Conservation (phyloP, 2,113 vertebrate species). For the Pomatorhinus ruficollis region DNA sequence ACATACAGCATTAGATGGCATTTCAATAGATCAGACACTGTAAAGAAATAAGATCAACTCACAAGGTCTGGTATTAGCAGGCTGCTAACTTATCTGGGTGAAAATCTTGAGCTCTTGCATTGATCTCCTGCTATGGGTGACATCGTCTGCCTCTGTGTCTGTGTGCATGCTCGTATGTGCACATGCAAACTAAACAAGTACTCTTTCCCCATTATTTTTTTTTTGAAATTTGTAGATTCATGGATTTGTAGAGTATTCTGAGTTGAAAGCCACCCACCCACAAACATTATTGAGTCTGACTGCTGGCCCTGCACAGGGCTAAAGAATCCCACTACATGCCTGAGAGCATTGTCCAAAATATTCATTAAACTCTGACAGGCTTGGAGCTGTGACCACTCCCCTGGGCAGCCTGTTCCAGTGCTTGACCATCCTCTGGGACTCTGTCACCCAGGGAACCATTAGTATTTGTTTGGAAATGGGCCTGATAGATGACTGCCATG, state of each 20-base stretch:
- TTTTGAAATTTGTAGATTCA: background rate
- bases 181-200: background rate
- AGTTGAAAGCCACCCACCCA: background rate
- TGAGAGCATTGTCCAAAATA: background rate
- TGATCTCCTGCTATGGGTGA: slow-evolving; percentile 6
- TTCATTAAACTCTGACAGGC: background rate
- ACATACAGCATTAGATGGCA: slow-evolving; percentile 44
- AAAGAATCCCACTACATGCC: background rate
- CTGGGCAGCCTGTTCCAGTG: background rate
- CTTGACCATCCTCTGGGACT: background rate
- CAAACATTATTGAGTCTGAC: fast-evolving
- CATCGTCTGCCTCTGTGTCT: background rate
- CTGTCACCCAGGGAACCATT: background rate
- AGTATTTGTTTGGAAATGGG: background rate
- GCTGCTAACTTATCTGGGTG: slow-evolving; percentile 44
- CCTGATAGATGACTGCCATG: background rate
- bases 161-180: too few species aligned
- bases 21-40: slow-evolving; percentile 48
- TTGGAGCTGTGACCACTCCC: background rate
- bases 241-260: background rate
- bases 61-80: slow-evolving; percentile 33
- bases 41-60: slow-evolving; percentile 50
- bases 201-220: background rate
- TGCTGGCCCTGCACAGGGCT: background rate
- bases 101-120: slow-evolving; percentile 23